Percentiles rank a stretch among this genome's conserved stretches.
phyloP scores from a whole-genome alignment of 92 coral and sea anemone genomes.

The Porites cylindrica region DNA sequence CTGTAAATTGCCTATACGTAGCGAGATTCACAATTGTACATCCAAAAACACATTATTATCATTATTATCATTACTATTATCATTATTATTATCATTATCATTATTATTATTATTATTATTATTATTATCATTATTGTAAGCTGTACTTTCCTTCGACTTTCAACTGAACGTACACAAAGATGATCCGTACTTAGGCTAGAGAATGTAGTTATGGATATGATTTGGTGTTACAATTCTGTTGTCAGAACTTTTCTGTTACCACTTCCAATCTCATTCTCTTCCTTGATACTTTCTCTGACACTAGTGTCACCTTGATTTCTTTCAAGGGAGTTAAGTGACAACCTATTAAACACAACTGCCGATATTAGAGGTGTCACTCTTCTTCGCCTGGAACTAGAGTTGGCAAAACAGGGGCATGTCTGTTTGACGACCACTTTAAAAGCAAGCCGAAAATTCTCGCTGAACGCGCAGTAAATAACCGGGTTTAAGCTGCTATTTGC shows the following conservation, averaged over 20 bases:
- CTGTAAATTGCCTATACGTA: too few relatives aligned
- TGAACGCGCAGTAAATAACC: conserved; percentile 59
- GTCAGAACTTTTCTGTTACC: not conserved
- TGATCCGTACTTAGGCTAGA: too few relatives aligned
- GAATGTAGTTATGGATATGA: too few relatives aligned
- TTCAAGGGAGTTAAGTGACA: not conserved
- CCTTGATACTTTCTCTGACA: not conserved
- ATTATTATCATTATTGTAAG: too few relatives aligned
- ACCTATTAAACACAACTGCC: not conserved
- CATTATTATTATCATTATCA: too few relatives aligned
- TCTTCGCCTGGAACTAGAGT: not conserved
- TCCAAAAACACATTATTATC: too few relatives aligned
- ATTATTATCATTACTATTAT: too few relatives aligned
- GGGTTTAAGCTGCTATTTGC: conserved; percentile 61
- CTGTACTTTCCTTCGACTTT: too few relatives aligned
- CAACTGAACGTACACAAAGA: too few relatives aligned
- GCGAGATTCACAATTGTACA: too few relatives aligned
- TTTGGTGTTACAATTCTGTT: too few relatives aligned
- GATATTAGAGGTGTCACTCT: not conserved
- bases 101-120: too few relatives aligned
- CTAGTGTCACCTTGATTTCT: not conserved
- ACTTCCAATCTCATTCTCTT: not conserved
- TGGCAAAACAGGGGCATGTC: not conserved
- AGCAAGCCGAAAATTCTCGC: conserved; percentile 60
- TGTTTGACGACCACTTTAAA: conserved; percentile 2